Conservation (phyloP, 2,113 vertebrate species). For the Megaleporinus macrocephalus region DNA sequence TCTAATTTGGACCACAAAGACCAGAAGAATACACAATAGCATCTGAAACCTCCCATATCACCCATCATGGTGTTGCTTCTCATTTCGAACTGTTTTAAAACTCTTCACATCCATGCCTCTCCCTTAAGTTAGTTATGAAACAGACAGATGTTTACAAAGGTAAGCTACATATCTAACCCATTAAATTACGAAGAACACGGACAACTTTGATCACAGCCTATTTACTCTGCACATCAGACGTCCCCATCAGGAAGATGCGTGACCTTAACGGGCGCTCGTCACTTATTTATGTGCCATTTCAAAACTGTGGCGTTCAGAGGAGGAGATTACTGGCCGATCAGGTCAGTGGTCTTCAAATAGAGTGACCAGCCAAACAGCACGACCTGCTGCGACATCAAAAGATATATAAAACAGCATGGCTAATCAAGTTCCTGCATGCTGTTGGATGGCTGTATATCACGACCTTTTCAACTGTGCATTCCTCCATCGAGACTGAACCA, state of each 20-base stretch:
- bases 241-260: background rate
- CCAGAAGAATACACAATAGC: background rate
- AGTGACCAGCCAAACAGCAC: background rate
- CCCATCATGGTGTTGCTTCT: too few species aligned
- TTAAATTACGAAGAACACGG: background rate
- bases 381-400: slow-evolving; percentile 40
- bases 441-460: background rate
- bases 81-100: too few species aligned
- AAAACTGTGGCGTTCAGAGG: slow-evolving; percentile 24
- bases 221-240: background rate
- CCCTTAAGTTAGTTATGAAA: too few species aligned
- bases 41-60: background rate
- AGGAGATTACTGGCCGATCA: too few species aligned
- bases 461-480: background rate
- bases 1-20: too few species aligned
- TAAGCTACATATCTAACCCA: background rate
- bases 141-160: too few species aligned
- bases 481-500: background rate
- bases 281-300: slow-evolving; percentile 43
- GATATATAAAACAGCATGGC: slow-evolving; percentile 39
- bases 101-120: too few species aligned
- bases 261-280: slow-evolving; percentile 3
- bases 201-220: background rate
- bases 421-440: slow-evolving; percentile 26
- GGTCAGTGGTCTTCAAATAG: slow-evolving; percentile 34